phyloP scores from a whole-genome alignment of 2,113 vertebrate species.

The Vombatus ursinus region DNA sequence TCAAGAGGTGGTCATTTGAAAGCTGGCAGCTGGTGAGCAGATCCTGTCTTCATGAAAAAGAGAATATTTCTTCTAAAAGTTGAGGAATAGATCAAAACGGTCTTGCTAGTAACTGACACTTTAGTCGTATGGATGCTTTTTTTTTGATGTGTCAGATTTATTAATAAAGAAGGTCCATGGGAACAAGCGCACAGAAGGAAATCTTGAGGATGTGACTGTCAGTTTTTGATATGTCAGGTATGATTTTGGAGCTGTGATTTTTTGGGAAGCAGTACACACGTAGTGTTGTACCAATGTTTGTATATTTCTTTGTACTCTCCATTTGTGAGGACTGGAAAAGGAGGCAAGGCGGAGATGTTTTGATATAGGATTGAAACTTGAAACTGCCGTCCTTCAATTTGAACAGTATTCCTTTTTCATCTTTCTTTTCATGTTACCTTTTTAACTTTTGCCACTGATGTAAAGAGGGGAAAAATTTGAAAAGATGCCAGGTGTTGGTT shows the following conservation, averaged over 20 bases:
- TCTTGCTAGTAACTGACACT: constrained; percentile 98
- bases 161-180: constrained; percentile 98
- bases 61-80: constrained; percentile 98
- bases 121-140: constrained; percentile 96
- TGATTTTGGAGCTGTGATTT: constrained; percentile 97
- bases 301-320: constrained; percentile 88
- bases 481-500: constrained; percentile 88
- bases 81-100: constrained; percentile 95
- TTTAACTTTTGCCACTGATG: constrained; percentile 90
- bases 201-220: constrained; percentile 89
- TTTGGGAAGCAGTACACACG: constrained; percentile 90
- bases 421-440: constrained; percentile 91
- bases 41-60: constrained; percentile 96
- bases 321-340: constrained; percentile 87
- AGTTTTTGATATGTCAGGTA: constrained; percentile 97
- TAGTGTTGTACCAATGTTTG: constrained; percentile 87
- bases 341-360: constrained; percentile 87
- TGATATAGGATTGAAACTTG: constrained; percentile 89
- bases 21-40: constrained; percentile 92
- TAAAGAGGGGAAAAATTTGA: constrained; percentile 83
- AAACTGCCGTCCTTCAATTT: constrained; percentile 90
- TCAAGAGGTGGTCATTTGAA: constrained; percentile 97
- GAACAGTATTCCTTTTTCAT: constrained; percentile 89
- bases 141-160: constrained; percentile 99
- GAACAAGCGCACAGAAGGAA: constrained; percentile 86